Evolutionary conservation across 2,797 vertebrate species (phyloP).

Genomic region (Atherinosoma microstoma): DNA sequence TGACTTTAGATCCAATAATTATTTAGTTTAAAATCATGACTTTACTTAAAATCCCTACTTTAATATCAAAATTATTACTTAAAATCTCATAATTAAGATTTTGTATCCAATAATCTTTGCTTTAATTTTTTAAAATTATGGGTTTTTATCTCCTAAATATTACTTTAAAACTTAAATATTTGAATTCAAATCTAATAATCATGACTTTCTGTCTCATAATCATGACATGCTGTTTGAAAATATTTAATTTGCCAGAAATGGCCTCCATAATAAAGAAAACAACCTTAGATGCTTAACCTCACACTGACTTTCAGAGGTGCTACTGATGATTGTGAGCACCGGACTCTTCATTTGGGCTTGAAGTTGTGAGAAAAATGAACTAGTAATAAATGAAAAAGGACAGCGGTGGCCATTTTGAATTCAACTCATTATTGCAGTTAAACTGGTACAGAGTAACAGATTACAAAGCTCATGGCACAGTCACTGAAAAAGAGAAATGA

Average conservation of each 20-base stretch:
- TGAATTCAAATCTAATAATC: too few species aligned
- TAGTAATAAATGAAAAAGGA: conserved; percentile 51
- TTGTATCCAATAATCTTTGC: too few species aligned
- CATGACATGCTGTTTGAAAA: too few species aligned
- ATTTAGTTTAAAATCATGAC: too few species aligned
- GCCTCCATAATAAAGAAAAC: not conserved
- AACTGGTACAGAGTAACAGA: conserved; percentile 81
- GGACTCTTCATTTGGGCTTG: not conserved
- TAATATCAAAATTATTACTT: too few species aligned
- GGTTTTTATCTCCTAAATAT: too few species aligned
- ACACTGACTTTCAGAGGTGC: not conserved
- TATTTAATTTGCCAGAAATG: not conserved
- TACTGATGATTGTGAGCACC: not conserved
- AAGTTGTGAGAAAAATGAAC: conserved; percentile 4
- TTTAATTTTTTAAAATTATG: too few species aligned
- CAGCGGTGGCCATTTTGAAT: conserved; percentile 72
- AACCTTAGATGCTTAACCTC: not conserved
- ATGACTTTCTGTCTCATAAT: too few species aligned
- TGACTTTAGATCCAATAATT: too few species aligned
- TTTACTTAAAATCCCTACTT: too few species aligned
- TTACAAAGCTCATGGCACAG: conserved; percentile 81
- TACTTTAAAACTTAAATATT: too few species aligned
- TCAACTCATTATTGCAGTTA: conserved; percentile 84
- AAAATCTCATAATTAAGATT: too few species aligned
- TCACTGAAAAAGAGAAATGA: conserved; percentile 80